Evolutionary conservation across 2,888 invertebrate species (phyloP).

Genomic region (Monochamus alternatus): DNA sequence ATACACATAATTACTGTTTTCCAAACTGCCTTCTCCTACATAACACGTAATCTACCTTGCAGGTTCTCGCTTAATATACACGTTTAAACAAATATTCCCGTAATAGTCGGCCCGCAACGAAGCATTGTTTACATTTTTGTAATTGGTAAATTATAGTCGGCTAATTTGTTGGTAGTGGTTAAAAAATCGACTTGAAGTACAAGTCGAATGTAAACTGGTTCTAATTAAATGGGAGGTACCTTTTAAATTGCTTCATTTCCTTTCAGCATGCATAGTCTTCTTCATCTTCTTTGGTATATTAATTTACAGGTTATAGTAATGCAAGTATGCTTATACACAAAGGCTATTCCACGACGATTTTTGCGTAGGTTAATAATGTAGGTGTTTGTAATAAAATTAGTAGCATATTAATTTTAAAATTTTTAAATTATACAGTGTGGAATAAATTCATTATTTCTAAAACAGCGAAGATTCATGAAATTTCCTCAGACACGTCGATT

Average conservation of each 20-base stretch:
- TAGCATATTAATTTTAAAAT: too few species aligned
- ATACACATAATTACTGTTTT: conserved; percentile 56
- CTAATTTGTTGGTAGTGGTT: conserved; percentile 18
- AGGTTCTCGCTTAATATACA: conserved; percentile 48
- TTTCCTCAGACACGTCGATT: too few species aligned
- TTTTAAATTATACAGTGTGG: too few species aligned
- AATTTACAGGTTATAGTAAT: too few species aligned
- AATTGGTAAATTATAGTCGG: conserved; percentile 45
- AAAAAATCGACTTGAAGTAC: background rate
- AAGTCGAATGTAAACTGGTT: background rate
- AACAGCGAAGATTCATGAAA: too few species aligned
- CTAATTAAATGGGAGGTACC: background rate
- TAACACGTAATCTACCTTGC: conserved; percentile 50
- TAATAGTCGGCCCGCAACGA: conserved; percentile 44
- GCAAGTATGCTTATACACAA: too few species aligned
- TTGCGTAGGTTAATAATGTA: too few species aligned
- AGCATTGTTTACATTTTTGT: conserved; percentile 50
- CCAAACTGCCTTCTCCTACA: conserved; percentile 43
- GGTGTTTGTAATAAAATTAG: too few species aligned
- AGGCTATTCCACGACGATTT: too few species aligned
- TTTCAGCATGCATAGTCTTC: background rate
- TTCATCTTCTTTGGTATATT: conserved; percentile 3
- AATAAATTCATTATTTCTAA: too few species aligned
- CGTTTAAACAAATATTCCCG: conserved; percentile 53
- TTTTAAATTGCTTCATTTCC: background rate